A percentile compares a stretch with the other conserved stretches of the same genome.
Conservation (phyloP, 2,888 invertebrate species). For the Sisyra terminalis region DNA sequence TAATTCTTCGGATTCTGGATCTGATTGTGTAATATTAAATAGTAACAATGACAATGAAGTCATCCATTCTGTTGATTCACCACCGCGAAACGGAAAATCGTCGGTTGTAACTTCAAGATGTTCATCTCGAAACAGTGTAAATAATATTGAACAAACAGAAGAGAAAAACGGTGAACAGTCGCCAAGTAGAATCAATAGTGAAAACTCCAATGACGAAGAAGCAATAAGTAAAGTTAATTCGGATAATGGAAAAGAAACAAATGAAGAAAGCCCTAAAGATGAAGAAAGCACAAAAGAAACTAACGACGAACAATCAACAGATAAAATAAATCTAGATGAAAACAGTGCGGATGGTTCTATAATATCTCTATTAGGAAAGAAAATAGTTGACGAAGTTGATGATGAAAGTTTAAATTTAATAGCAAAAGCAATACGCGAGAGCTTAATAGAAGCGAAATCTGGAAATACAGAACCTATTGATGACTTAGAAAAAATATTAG, state of each 20-base stretch:
- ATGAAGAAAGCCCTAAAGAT: not conserved
- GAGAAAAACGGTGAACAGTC: slow-evolving; percentile 11
- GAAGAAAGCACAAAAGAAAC: not conserved
- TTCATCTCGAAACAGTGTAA: slow-evolving; percentile 1
- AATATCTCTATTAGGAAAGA: slow-evolving; percentile 4
- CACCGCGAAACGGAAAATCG: not conserved
- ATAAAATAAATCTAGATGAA: not conserved
- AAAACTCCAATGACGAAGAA: slow-evolving; percentile 8
- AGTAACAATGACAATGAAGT: slow-evolving; percentile 6
- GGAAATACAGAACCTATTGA: slow-evolving; percentile 14
- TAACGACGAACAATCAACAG: not conserved
- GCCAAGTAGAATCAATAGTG: slow-evolving; percentile 2
- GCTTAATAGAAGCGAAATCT: slow-evolving; percentile 5
- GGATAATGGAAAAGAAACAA: not conserved
- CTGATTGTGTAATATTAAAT: not conserved
- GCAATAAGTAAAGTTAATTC: no score
- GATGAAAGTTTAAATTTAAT: slow-evolving; percentile 8
- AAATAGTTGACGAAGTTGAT: not conserved
- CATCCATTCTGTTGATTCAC: no score
- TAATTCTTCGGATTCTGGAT: slow-evolving; percentile 2
- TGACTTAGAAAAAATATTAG: slow-evolving; percentile 6
- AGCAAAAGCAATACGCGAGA: slow-evolving; percentile 7
- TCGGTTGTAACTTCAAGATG: not conserved
- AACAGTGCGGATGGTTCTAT: slow-evolving; percentile 1
- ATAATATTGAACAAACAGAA: slow-evolving; percentile 1